Conservation (phyloP, 2,797 vertebrate genomes). For the Eleutherodactylus coqui region DNA sequence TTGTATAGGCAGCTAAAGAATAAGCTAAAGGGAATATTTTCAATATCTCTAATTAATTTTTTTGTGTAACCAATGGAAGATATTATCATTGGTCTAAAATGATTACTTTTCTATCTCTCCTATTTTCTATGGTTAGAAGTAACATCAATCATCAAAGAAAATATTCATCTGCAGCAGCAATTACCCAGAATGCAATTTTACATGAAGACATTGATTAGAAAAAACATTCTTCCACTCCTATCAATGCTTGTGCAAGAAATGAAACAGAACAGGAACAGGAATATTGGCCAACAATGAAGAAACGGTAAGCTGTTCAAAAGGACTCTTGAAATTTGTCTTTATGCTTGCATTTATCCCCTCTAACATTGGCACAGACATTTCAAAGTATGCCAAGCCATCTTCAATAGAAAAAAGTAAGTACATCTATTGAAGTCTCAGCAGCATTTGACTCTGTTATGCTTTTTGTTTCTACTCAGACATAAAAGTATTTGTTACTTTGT, state of each 20-base stretch:
- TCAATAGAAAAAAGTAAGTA: background rate
- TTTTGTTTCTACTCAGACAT: background rate
- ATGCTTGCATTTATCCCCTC: background rate
- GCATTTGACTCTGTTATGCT: background rate
- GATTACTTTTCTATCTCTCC: background rate
- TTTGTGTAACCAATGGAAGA: background rate
- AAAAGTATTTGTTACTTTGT: constrained; percentile 2
- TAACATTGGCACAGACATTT: background rate
- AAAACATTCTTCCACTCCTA: background rate
- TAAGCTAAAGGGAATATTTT: background rate
- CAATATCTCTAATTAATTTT: background rate
- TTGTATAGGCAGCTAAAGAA: background rate
- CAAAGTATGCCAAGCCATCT: background rate
- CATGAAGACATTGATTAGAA: background rate
- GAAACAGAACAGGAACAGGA: background rate
- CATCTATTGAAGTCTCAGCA: background rate
- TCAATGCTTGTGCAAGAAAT: background rate
- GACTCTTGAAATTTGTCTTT: background rate
- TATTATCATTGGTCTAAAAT: background rate
- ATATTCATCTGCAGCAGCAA: background rate
- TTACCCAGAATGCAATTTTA: background rate
- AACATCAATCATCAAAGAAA: background rate
- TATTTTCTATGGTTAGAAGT: background rate
- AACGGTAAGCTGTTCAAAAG: background rate
- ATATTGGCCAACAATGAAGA: background rate